phyloP scores from a whole-genome alignment of 1,140 invertebrate genomes.

The Euschistus heros region DNA sequence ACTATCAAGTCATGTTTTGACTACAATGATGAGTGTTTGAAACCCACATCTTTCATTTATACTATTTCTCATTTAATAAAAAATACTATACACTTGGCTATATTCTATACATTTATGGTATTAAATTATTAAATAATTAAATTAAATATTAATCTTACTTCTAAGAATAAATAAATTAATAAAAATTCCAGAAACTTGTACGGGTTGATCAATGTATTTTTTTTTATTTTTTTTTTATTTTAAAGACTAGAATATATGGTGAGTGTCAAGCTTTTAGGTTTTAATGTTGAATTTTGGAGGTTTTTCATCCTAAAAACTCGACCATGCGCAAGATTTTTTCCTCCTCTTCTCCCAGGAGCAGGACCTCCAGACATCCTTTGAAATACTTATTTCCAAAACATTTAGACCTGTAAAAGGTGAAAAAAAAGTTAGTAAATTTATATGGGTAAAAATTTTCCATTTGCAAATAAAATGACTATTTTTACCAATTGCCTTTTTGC shows the following conservation, averaged over 20 bases:
- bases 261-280: constrained; percentile 17
- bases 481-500: no score
- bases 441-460: no score
- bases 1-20: constrained; percentile 12
- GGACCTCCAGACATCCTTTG: constrained; percentile 48
- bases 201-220: constrained; percentile 20
- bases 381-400: constrained; percentile 53
- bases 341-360: constrained; percentile 46
- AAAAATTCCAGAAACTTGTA: constrained; percentile 25
- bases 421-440: neutral
- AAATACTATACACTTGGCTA: neutral
- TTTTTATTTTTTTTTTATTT: constrained; percentile 19
- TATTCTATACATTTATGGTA: constrained; percentile 25
- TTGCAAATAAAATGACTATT: no score
- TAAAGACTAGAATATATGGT: constrained; percentile 29
- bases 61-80: constrained; percentile 13
- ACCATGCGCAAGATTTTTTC: constrained; percentile 48
- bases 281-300: constrained; percentile 6
- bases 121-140: constrained; percentile 30
- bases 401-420: constrained; percentile 38
- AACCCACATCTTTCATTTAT: constrained; percentile 12
- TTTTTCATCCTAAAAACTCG: constrained; percentile 41
- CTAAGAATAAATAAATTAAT: constrained; percentile 25
- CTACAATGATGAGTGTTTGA: neutral
- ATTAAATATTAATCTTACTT: constrained; percentile 27